Percentiles rank a stretch among this genome's conserved stretches.
Evolutionary conservation across 2,113 vertebrate species (phyloP).

Genomic region (Pomatostomus ruficeps): DNA sequence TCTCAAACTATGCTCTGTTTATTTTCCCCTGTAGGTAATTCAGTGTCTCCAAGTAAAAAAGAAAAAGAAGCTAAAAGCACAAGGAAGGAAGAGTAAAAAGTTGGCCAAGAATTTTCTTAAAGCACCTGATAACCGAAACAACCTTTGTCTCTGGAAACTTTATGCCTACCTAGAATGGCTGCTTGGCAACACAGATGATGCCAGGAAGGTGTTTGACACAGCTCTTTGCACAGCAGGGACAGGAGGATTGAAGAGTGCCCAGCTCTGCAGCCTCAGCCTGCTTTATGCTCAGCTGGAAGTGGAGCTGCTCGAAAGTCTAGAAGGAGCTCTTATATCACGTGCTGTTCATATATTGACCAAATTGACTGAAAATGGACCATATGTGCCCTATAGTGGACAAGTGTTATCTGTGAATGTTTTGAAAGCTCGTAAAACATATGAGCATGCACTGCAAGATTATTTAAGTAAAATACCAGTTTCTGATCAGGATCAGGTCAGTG

Average conservation of each 20-base stretch:
- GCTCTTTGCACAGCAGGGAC: constrained; percentile 71
- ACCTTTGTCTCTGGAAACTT: constrained; percentile 84
- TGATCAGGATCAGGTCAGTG: neutral
- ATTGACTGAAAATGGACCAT: constrained; percentile 73
- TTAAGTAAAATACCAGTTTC: constrained; percentile 26
- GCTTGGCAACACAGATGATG: constrained; percentile 85
- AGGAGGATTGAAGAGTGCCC: constrained; percentile 64
- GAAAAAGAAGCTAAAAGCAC: constrained; percentile 83
- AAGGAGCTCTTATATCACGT: constrained; percentile 55
- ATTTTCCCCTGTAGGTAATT: constrained; percentile 71
- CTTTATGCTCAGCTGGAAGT: constrained; percentile 88
- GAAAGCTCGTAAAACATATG: constrained; percentile 86
- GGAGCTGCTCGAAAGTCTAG: constrained; percentile 40
- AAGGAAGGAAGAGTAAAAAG: constrained; percentile 88
- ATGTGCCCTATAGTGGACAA: constrained; percentile 62
- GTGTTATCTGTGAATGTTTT: constrained; percentile 75
- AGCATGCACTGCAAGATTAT: constrained; percentile 69
- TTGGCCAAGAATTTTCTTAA: constrained; percentile 89
- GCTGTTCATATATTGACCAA: constrained; percentile 79
- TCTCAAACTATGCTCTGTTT: neutral
- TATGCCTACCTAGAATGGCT: constrained; percentile 94
- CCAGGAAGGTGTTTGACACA: constrained; percentile 88
- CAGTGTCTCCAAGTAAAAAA: constrained; percentile 75
- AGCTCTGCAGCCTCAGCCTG: constrained; percentile 82
- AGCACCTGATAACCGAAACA: constrained; percentile 83